Conservation (phyloP, 1,140 invertebrate species). For the Sitodiplosis mosellana region DNA sequence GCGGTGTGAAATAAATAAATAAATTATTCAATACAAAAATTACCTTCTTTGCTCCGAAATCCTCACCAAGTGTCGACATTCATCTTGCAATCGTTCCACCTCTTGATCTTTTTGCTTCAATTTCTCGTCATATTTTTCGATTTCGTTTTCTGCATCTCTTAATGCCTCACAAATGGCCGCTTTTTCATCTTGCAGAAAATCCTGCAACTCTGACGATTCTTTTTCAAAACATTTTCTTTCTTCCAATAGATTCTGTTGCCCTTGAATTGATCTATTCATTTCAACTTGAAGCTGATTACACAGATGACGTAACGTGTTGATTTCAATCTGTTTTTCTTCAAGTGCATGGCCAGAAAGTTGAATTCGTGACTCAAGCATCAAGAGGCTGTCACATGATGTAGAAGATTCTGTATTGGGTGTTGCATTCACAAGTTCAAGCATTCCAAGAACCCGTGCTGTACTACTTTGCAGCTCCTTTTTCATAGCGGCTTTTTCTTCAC, state of each 20-base stretch:
- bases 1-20: too few species aligned
- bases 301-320: slow-evolving; percentile 43
- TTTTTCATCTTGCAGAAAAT: slow-evolving; percentile 62
- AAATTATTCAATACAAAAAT: too few species aligned
- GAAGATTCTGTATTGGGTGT: slow-evolving; percentile 28
- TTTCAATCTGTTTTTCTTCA: slow-evolving; percentile 53
- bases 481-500: slow-evolving; percentile 46
- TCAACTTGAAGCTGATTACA: slow-evolving; percentile 44
- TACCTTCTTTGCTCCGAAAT: slow-evolving; percentile 59
- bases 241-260: slow-evolving; percentile 42
- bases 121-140: slow-evolving; percentile 30
- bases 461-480: slow-evolving; percentile 52
- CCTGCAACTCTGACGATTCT: slow-evolving; percentile 52
- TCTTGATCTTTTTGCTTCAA: slow-evolving; percentile 35
- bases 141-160: slow-evolving; percentile 51
- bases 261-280: slow-evolving; percentile 31
- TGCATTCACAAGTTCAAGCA: slow-evolving; percentile 31
- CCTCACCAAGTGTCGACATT: slow-evolving; percentile 56
- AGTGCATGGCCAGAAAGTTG: slow-evolving; percentile 54
- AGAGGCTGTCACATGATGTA: slow-evolving; percentile 42
- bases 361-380: slow-evolving; percentile 53
- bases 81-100: slow-evolving; percentile 44
- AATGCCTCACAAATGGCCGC: slow-evolving; percentile 48
- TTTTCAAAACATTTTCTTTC: slow-evolving; percentile 49
- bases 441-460: slow-evolving; percentile 46